Evolutionary conservation across 30 jellyfish, hydroid and myxozoan genomes (phyloP).

Genomic region (Phacellophora camtschatica): DNA sequence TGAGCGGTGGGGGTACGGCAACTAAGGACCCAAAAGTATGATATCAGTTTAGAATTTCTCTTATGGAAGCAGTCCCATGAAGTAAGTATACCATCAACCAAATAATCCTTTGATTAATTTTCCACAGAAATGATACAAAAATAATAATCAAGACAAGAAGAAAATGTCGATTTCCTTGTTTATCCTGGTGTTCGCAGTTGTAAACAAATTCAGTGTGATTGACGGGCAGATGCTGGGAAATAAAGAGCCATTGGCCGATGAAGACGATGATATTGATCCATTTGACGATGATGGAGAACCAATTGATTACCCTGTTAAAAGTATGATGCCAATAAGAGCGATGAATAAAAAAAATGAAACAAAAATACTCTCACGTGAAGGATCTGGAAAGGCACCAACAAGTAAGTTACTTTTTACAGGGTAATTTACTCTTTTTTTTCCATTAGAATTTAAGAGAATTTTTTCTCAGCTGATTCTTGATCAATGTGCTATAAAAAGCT

Average conservation of each 20-base stretch:
- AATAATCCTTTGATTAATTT: background rate
- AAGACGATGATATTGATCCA: conserved; percentile 66
- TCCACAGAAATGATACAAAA: background rate
- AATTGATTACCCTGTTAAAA: conserved; percentile 45
- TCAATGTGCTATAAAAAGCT: too few species aligned
- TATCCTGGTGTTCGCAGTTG: background rate
- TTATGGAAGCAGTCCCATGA: too few species aligned
- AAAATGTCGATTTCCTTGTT: background rate
- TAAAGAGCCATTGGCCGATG: background rate
- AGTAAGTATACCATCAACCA: background rate
- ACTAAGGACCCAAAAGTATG: too few species aligned
- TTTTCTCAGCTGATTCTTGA: too few species aligned
- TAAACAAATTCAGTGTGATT: background rate
- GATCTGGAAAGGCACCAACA: conserved; percentile 35
- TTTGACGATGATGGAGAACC: conserved; percentile 55
- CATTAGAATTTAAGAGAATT: too few species aligned
- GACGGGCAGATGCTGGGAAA: background rate
- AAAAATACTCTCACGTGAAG: conserved; percentile 11
- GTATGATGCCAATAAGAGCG: conserved; percentile 50
- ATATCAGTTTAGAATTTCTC: too few species aligned
- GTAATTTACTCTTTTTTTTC: too few species aligned
- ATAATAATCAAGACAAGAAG: background rate
- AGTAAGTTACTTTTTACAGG: too few species aligned
- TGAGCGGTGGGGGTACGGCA: too few species aligned
- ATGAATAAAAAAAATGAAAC: conserved; percentile 9